Evolutionary conservation across 2,113 vertebrate genomes (phyloP), one percentile per base, ranked within the genome.

Genomic region (Entosphenus tridentatus): DNA sequence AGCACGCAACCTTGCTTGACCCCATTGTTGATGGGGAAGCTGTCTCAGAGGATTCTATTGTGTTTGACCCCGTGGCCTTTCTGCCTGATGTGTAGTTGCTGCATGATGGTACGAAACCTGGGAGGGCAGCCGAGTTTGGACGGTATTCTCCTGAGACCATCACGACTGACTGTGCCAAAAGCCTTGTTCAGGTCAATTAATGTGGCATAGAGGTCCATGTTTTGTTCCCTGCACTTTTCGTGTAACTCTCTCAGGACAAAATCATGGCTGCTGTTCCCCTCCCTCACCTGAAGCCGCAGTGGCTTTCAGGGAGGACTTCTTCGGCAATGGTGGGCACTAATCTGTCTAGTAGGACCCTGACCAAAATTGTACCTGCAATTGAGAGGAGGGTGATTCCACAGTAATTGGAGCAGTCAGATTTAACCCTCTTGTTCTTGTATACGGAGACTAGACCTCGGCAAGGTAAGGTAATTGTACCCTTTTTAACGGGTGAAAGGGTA

Each of bases 361-460:
- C 5, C 58, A 62, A 2, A 17, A 62, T 62, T 62, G 13, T 62
- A 17, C 58, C 58, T 14, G 58, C 58, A 17, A 8, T 62, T 1
- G 8, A 62, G 13, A 62, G 16, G 6, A 62, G 58, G 7, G 7
- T 8, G 58, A 62, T 62, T 13, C 58, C 58, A 14, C 58, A 14
- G 58, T 62, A 62, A 17, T 62, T 62, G 58, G 58, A 62, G 58
- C 58, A 62, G 58, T 62, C 58, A 14, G 58, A 13, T 17, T 62
- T 8, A 3, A 14, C 13, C 16, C 58, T 17, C 16, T 62, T 62
- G 16, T 62, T 62, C 58, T 62, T 62, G 16, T 62, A 8, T 17
- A 62, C 6, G 58, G 58, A 39, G 39, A 62, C 58, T n/a, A n/a
- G n/a, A n/a, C n/a, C n/a, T n/a, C n/a, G n/a, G n/a, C n/a, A n/a